Base-by-base conservation (phyloP, 2,113 vertebrate species). In the Chaetura pelagica region DNA sequence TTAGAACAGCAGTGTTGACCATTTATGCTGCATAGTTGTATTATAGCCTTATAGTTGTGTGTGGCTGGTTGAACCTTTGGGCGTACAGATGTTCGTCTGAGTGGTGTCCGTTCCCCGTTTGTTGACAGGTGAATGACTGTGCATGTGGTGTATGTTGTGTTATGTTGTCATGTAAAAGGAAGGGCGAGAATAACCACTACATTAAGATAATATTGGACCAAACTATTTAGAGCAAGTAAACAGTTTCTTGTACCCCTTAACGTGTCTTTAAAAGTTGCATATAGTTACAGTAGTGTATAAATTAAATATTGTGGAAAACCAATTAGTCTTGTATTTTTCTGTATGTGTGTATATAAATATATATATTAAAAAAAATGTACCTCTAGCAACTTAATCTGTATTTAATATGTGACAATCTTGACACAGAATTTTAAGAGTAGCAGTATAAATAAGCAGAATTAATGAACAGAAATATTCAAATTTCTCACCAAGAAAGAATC, bases 211-310 rank as follows among this genome's bases (percentile, higher is more conserved):
- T 99, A 98, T 98, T 96, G 99, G 99, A 99, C 99, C 99, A 99
- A 99, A 98, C 97, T 98, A 98, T 98, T 97, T 98, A 97, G 97
- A 97, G 97, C 97, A 97, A 98, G 97, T 97, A 97, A 98, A 98
- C 81, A 95, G 97, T 97, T 97, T 97, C 97, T 97, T 97, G 98
- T 98, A 96, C 97, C 97, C 97, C 97, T 97, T 97, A 97, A 97
- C 91, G 86, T 98, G 98, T 98, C 98, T 97, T 97, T 97, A 98
- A 97, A 98, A 97, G 98, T 99, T 98, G 97, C 98, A 98, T 99
- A 99, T 98, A 99, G 98, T 98, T 98, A 98, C 98, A 98, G 98
- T 99, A 98, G 98, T 98, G 98, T 99, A 98, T 98, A 99, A 98
- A 99, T 98, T 99, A 98, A 99, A 99, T 98, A 99, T 99, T 98